Base-by-base conservation (phyloP, 2,113 vertebrate genomes). In the Peromyscus leucopus region DNA sequence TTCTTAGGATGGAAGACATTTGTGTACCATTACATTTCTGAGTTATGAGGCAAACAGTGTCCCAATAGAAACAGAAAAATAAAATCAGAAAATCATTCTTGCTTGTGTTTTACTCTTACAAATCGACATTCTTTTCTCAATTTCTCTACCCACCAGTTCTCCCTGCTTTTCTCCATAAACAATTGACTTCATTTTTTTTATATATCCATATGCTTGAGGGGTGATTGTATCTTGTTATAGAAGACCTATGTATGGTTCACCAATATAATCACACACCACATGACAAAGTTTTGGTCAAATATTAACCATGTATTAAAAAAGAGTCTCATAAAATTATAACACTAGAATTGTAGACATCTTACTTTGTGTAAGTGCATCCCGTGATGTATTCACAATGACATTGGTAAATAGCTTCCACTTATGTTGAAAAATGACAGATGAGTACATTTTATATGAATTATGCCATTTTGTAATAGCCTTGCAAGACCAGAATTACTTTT, bases 41-140 rank as follows among this genome's bases (percentile, higher is more conserved):
- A 95, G 39, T 75, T 83, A 26, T 67, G 46, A 89, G 11, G 55
- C 75, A 91, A 85, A 61, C 57, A 71, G 55, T 89, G 2, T 72
- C 48, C 26, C 17, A 92, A 85, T 85, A 65, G 61, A 59, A 97
- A 87, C 8, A 80, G 59, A 93, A 92, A 94, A 36, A 93, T 87
- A 31, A 95, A 31, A 1, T 72, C 1, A 91, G 15, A 92, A 31
- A 28, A 51, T 26, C 21, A 13, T 69, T 48, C 16, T 42, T 63
- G 33, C 46, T 79, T 96, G 12, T 83, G 22, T 90, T 92, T 96
- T 95, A 24, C 8, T 80, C 13, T 95, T 57, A 85, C 33, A 84
- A 88, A 84, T 36, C 61, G 57, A 84, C 9, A 89, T 19, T 10
- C 4, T 71, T 79, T 65, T 86, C 67, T 79, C 55, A 93, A 59